A percentile compares a stretch with the other conserved stretches of the same genome.
These are phyloP conservation scores for Emydocephalus ijimae DNA, from an alignment of 2,113 vertebrate species.

Conservation along the genomic window DNA sequence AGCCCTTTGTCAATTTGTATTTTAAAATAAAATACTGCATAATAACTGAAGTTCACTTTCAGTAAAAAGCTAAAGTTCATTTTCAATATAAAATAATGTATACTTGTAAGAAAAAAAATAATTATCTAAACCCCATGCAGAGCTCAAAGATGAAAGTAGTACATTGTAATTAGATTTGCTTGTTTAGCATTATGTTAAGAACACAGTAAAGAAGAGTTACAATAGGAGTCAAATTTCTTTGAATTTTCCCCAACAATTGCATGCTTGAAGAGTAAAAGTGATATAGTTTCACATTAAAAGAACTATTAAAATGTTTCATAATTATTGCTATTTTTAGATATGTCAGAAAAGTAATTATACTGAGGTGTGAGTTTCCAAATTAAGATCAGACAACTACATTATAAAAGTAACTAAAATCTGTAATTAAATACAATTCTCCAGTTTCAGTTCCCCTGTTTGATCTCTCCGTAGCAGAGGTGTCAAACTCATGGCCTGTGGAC, in stretches of 20 bases:
- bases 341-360: neutral
- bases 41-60: neutral
- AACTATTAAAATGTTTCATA: neutral
- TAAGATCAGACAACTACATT: neutral
- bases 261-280: neutral
- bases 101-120: neutral
- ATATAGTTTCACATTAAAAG: neutral
- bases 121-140: neutral
- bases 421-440: neutral
- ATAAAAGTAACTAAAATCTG: neutral
- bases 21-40: slow-evolving; percentile 11
- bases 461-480: neutral
- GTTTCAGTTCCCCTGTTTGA: neutral
- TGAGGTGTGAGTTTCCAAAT: neutral
- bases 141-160: neutral
- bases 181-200: neutral
- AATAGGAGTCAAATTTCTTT: neutral
- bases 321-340: neutral
- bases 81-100: slow-evolving; percentile 5
- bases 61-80: neutral
- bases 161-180: neutral
- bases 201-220: neutral
- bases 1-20: neutral
- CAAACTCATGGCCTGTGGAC: too few species aligned
- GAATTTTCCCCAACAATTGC: neutral